Evolutionary conservation across 2,888 invertebrate genomes (phyloP), one percentile per base, ranked within the genome.

Genomic region (Pristionchus maxplancki): DNA sequence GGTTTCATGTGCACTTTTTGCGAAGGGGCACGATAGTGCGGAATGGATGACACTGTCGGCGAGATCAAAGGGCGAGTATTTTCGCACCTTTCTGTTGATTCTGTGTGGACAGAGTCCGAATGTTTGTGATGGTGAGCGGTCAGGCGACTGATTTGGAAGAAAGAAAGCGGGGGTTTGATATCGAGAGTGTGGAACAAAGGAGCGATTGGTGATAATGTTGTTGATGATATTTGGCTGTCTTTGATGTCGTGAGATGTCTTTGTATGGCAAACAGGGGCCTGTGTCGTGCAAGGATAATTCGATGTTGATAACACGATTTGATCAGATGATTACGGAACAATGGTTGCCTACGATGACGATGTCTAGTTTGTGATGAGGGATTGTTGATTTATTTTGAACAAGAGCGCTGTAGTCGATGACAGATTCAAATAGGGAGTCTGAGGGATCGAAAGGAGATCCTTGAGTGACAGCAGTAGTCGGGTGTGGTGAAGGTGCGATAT

Each of bases 81-180:
- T 44, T 78, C 78, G 34, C 78, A 78, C 78, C 78, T 78, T 34
- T 37, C 71, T 71, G 71, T 71, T 71, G 71, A 31, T 34, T 34
- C 24, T 24, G 78, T 28, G 78, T n/a, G 78, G 44, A 78, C 78
- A 78, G 9, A 31, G 74, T 20, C 37, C 40, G 78, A 40, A 9
- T 48, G 78, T 74, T 40, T 74, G 67, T 31, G 67, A 58, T 58
- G 58, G 9, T 58, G 20, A n/a, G 58, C 58, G 58, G 24, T n/a
- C 24, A 58, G 9, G 58, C 58, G 58, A 58, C 9, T 24, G 58
- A n/a, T n/a, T 58, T 24, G n/a, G 9, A n/a, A 58, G 58, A n/a
- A 58, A 9, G 58, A 20, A n/a, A 34, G 34, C 15, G 67, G 67
- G n/a, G 64, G 64, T 64, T 64, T 64, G 64, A 64, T 64, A 50